Evolutionary conservation across 2,888 invertebrate species (phyloP).

Genomic region (Phania funesta): DNA sequence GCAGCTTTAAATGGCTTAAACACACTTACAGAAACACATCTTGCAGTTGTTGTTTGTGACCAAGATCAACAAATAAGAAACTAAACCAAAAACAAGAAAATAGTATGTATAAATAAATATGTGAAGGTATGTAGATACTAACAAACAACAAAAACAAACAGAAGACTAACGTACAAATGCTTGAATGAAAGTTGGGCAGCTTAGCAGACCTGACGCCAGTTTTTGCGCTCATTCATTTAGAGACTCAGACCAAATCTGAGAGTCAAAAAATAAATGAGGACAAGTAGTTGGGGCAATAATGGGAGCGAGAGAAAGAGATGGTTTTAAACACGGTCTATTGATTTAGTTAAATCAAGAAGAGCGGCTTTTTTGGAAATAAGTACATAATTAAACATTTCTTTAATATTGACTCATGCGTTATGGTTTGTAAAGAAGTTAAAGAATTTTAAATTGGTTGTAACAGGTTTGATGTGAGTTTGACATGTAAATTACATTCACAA

Average conservation of each 20-base stretch:
- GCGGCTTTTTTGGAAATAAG: constrained; percentile 39
- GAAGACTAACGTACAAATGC: constrained; percentile 4
- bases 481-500: background rate
- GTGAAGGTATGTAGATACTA: constrained; percentile 9
- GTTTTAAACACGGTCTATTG: constrained; percentile 4
- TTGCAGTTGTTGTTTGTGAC: no score
- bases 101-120: constrained; percentile 13
- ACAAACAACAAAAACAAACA: constrained; percentile 29
- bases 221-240: constrained; percentile 22
- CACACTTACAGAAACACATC: constrained; percentile 44
- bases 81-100: no score
- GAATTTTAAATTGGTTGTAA: constrained; percentile 34
- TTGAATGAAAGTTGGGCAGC: constrained; percentile 56
- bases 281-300: background rate
- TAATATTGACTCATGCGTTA: background rate
- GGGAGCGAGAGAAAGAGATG: background rate
- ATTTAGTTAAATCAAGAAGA: constrained; percentile 26
- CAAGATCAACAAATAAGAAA: constrained; percentile 33
- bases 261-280: background rate
- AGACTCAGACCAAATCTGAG: background rate
- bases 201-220: constrained; percentile 9
- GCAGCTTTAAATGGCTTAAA: constrained; percentile 56
- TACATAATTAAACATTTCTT: constrained; percentile 9
- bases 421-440: background rate
- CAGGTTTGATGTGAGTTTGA: constrained; percentile 17